phyloP scores from a whole-genome alignment of 1,140 invertebrate genomes.

The Agrilus planipennis region DNA sequence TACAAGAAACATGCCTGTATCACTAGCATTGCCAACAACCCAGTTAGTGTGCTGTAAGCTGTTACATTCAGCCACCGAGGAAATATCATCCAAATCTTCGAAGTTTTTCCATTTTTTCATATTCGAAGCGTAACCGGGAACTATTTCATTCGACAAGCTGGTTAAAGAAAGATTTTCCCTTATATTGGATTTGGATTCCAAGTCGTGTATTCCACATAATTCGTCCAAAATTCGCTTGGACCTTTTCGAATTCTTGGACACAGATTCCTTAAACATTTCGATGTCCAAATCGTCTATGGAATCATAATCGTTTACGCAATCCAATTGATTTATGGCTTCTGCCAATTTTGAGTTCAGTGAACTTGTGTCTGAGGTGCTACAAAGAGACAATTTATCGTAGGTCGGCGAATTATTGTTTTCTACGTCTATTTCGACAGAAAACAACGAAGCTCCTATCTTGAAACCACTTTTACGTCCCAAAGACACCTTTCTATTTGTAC shows the following conservation, averaged over 20 bases:
- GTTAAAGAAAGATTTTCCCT: neutral
- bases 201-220: slow-evolving; percentile 22
- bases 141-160: slow-evolving; percentile 13
- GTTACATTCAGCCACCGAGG: slow-evolving; percentile 11
- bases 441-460: slow-evolving; percentile 17
- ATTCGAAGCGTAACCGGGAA: too few species aligned
- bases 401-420: neutral
- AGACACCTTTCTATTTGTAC: neutral
- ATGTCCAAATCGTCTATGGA: slow-evolving; percentile 23
- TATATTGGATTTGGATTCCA: slow-evolving; percentile 10
- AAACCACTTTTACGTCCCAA: slow-evolving; percentile 16
- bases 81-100: slow-evolving; percentile 22
- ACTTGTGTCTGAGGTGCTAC: neutral
- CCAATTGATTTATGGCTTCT: neutral
- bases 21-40: slow-evolving; percentile 23
- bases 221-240: slow-evolving; percentile 13
- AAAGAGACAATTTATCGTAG: slow-evolving; percentile 4
- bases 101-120: slow-evolving; percentile 27
- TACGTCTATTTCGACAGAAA: slow-evolving; percentile 3
- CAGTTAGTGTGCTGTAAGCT: slow-evolving; percentile 14
- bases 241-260: slow-evolving; percentile 13
- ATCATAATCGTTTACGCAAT: slow-evolving; percentile 10
- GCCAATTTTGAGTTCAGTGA: slow-evolving; percentile 1
- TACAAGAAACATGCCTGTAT: slow-evolving; percentile 28
- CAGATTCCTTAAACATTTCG: slow-evolving; percentile 19